Evolutionary conservation across 2,888 invertebrate genomes (phyloP).

Genomic region (Amphipyra berbera): DNA sequence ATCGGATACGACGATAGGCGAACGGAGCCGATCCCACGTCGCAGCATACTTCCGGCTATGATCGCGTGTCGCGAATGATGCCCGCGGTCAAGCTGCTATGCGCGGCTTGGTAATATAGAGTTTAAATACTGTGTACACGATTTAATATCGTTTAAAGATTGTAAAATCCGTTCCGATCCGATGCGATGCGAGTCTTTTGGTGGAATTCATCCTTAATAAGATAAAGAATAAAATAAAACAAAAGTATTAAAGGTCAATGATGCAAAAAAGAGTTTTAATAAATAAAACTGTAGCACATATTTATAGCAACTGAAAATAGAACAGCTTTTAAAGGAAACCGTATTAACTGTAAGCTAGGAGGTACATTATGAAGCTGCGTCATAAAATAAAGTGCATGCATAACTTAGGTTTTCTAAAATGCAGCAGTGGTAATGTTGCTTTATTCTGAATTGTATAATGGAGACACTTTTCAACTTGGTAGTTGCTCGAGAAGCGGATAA

Average conservation of each 20-base stretch:
- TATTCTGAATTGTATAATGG: not conserved
- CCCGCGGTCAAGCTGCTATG: too few species aligned
- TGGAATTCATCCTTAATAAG: too few species aligned
- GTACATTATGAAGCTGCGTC: slow-evolving; percentile 6
- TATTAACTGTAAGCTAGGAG: slow-evolving; percentile 2
- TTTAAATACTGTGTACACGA: too few species aligned
- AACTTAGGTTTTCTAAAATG: slow-evolving; percentile 3
- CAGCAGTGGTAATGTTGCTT: not conserved
- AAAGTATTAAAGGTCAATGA: slow-evolving; percentile 1
- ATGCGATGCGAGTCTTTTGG: too few species aligned
- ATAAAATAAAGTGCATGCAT: slow-evolving; percentile 8
- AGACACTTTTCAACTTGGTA: not conserved
- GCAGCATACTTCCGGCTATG: too few species aligned
- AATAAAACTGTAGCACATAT: slow-evolving; percentile 1
- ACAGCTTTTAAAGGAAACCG: not conserved
- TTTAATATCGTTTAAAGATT: too few species aligned
- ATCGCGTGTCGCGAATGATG: too few species aligned
- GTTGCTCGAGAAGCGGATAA: not conserved
- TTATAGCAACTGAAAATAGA: slow-evolving; percentile 1
- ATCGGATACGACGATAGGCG: too few species aligned
- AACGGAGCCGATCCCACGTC: too few species aligned
- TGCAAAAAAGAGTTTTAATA: not conserved
- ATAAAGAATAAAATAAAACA: not conserved
- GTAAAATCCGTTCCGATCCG: too few species aligned
- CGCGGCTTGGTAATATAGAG: too few species aligned